phyloP scores from a whole-genome alignment of 2,797 vertebrate genomes.

The Scolopax bukidnonensis region DNA sequence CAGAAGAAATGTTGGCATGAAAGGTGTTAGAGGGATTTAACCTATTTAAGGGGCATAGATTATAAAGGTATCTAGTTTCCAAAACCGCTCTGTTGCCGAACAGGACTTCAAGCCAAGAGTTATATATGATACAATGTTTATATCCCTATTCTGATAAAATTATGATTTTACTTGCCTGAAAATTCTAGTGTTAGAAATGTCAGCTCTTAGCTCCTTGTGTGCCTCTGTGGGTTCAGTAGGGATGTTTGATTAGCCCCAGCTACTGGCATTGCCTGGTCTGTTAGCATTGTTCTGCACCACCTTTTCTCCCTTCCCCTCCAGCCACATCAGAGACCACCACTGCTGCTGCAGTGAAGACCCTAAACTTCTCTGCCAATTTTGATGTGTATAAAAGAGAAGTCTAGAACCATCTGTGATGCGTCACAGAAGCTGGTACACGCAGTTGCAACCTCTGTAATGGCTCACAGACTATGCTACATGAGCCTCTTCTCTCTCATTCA shows the following conservation, averaged over 20 bases:
- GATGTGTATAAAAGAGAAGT: neutral
- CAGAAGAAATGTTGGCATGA: neutral
- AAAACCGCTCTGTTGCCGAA: neutral
- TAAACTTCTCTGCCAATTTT: neutral
- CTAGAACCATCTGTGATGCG: neutral
- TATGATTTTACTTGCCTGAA: constrained; percentile 26
- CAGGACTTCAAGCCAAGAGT: neutral
- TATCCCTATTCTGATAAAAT: constrained; percentile 30
- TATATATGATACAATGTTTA: constrained; percentile 28
- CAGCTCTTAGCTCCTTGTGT: neutral
- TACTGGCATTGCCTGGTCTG: neutral
- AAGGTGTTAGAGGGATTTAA: constrained; percentile 46
- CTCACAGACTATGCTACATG: neutral
- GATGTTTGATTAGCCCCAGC: neutral
- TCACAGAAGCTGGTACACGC: neutral
- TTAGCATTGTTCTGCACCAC: neutral
- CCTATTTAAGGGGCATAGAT: constrained; percentile 1
- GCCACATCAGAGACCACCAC: neutral
- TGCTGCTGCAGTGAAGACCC: neutral
- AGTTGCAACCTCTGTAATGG: neutral
- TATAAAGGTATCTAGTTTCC: constrained; percentile 22
- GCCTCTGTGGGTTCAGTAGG: neutral
- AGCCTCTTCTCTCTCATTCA: neutral
- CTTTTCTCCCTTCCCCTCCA: neutral
- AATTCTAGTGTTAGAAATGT: constrained; percentile 30